Conservation (phyloP, 2,888 invertebrate species). For the Kuschelorhynchus macadamiae region DNA sequence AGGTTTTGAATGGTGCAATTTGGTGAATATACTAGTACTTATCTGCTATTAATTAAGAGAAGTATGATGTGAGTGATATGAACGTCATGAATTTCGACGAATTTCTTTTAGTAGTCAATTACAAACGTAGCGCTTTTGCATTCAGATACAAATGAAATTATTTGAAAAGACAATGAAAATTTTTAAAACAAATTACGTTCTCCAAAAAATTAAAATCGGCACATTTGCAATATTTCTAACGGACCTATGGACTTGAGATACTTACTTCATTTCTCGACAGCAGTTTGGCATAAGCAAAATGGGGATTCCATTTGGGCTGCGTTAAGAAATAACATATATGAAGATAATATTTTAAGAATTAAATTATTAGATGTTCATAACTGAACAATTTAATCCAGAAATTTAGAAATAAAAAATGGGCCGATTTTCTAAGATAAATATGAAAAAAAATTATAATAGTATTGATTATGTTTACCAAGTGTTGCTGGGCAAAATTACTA, state of each 20-base stretch:
- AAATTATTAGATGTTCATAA: background rate
- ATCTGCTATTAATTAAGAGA: too few relatives aligned
- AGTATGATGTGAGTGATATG: too few relatives aligned
- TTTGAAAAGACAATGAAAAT: too few relatives aligned
- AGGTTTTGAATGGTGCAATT: too few relatives aligned
- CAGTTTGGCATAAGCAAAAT: conserved; percentile 73
- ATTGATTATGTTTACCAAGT: conserved; percentile 59
- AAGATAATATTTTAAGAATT: conserved; percentile 2
- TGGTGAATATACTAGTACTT: too few relatives aligned
- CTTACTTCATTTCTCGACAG: conserved; percentile 64
- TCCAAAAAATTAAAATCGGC: conserved; percentile 49
- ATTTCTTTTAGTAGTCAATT: too few relatives aligned
- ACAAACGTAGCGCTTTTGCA: too few relatives aligned
- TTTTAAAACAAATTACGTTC: too few relatives aligned
- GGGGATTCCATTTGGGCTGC: conserved; percentile 72
- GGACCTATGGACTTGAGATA: conserved; percentile 14
- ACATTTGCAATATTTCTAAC: conserved; percentile 38
- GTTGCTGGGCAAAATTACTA: conserved; percentile 78
- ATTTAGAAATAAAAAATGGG: conserved; percentile 54
- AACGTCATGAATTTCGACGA: too few relatives aligned
- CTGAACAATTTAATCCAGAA: conserved; percentile 1
- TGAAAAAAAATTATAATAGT: background rate
- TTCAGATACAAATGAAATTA: too few relatives aligned
- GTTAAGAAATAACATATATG: conserved; percentile 39
- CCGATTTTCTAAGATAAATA: conserved; percentile 50